These are phyloP conservation scores for Melanotaenia maccullochi DNA, from an alignment of 2,797 vertebrate species.

Conservation along the genomic window DNA sequence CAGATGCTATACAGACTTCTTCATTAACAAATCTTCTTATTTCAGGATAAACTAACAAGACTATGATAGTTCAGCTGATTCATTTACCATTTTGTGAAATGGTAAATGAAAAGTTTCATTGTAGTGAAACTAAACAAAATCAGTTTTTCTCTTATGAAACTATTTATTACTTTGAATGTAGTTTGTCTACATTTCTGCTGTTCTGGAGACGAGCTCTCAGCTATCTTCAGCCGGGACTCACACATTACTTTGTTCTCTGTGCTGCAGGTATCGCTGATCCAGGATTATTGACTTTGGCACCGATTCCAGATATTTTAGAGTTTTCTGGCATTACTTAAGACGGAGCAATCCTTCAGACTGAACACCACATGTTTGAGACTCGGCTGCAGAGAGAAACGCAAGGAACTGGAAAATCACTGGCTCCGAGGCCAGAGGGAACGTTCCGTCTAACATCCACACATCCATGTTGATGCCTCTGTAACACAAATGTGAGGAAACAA, in stretches of 20 bases:
- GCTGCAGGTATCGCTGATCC: conserved; percentile 60
- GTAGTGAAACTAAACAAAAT: neutral
- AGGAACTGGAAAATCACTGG: neutral
- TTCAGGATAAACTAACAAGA: neutral
- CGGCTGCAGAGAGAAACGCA: conserved; percentile 16
- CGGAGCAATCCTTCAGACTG: conserved; percentile 30
- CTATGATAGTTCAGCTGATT: neutral
- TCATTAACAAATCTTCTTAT: conserved; percentile 20
- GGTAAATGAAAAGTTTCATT: too few relatives aligned
- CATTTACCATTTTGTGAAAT: conserved; percentile 6
- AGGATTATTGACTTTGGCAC: conserved; percentile 63
- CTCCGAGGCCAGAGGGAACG: neutral
- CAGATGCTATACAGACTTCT: neutral
- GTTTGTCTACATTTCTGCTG: conserved; percentile 14
- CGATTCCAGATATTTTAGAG: conserved; percentile 53
- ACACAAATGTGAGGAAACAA: conserved; percentile 27
- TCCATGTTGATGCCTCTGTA: conserved; percentile 9
- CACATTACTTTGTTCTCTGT: conserved; percentile 33
- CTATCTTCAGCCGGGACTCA: conserved; percentile 11
- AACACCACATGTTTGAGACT: conserved; percentile 48
- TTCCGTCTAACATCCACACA: conserved; percentile 14
- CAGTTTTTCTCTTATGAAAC: neutral
- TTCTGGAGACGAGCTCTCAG: conserved; percentile 3
- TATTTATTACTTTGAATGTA: conserved; percentile 4
- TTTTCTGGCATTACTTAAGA: conserved; percentile 61